Evolutionary conservation across 2,888 invertebrate species (phyloP), one percentile per base, ranked within the genome.

Genomic region (Bursaphelenchus okinawaensis): DNA sequence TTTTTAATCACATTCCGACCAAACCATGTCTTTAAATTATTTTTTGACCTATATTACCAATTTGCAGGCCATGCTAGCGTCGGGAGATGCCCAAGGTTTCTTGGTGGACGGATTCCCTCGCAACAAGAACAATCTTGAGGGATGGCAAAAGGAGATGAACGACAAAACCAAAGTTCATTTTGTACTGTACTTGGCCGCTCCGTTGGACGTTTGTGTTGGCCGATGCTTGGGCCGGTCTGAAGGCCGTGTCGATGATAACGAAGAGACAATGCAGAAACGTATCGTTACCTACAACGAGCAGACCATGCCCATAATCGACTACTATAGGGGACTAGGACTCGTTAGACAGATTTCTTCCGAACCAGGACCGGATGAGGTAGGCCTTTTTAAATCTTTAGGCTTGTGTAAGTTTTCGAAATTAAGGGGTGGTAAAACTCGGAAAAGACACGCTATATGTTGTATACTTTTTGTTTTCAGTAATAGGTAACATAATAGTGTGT

Each of bases 71-170:
- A 83, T 83, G 82, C 61, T 67, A n/a, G 74, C 75, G 8, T 50
- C 67, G 1, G 72, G 75, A 19, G 73, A 75, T 51, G 68, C 67
- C 16, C 69, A 65, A 28, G 82, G 82, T 65, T 99, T 96, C 84
- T 87, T 99, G 7, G 90, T 99, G 77, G 99, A 99, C 84, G 99
- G 99, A 1, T 99, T 99, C 84, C 98, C 98, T 16, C 88, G 98
- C 24, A 99, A 98, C 84, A 88, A 92, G 83, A 90, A 98, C 83
- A 99, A 99, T 83, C 85, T 96, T 68, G 90, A 92, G 59, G 98
- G 98, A 7, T 99, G 98, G 98, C 88, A 89, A 51, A 83, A 83
- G 75, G 86, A 86, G 70, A 93, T 98, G 91, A 85, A 88, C 0
- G 89, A 89, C 24, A 93, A 93, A 84, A 68, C 89, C 65, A 55